Conservation (phyloP, 2,113 vertebrate species). For the Strigops habroptila region DNA sequence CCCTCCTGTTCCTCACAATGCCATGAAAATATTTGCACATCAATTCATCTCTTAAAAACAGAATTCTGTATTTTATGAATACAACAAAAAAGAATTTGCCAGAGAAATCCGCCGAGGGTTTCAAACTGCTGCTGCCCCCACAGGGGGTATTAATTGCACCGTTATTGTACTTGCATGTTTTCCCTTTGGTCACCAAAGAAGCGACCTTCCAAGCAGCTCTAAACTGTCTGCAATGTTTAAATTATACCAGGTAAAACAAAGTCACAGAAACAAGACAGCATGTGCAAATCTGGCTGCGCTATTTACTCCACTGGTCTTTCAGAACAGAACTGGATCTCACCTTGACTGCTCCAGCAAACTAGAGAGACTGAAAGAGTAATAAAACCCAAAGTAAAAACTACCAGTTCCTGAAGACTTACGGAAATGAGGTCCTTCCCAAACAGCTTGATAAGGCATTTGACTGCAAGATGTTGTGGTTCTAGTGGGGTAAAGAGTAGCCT, state of each 20-base stretch:
- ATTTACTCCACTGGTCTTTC: neutral
- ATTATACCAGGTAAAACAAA: neutral
- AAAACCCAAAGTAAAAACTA: neutral
- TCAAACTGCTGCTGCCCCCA: neutral
- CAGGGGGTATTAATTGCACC: conserved; percentile 2
- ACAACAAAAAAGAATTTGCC: neutral
- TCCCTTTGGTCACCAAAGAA: neutral
- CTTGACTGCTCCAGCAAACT: neutral
- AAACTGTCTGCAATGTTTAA: neutral
- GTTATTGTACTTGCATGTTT: neutral
- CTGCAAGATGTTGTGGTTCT: neutral
- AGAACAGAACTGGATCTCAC: neutral
- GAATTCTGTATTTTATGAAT: neutral
- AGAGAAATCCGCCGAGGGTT: neutral
- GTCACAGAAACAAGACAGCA: neutral
- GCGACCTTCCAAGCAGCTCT: neutral
- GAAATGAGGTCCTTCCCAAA: neutral
- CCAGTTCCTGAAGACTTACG: neutral
- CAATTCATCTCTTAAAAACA: neutral
- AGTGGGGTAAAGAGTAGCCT: neutral
- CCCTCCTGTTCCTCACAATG: conserved; percentile 21
- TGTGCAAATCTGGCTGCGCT: neutral
- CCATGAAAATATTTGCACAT: neutral
- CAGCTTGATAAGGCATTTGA: conserved; percentile 4
- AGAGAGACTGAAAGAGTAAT: neutral